phyloP scores from a whole-genome alignment of 2,113 vertebrate genomes.

The Perognathus longimembris region DNA sequence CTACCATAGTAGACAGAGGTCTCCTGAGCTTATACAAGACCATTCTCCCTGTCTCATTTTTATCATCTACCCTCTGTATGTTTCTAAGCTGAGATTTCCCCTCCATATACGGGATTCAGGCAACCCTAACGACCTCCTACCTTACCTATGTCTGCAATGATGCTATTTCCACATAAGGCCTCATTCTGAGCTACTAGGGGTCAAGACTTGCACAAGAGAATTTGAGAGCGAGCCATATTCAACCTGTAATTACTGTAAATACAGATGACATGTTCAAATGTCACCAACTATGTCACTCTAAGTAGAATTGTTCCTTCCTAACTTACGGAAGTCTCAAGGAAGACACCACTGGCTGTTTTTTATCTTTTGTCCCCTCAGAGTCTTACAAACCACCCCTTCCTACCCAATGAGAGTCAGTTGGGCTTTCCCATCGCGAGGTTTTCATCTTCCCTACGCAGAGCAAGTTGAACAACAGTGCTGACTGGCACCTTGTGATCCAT shows the following conservation, averaged over 20 bases:
- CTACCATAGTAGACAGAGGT: too few species aligned
- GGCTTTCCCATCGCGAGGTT: not conserved
- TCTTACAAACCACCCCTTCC: not conserved
- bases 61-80: not conserved
- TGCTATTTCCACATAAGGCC: not conserved
- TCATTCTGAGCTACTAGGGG: not conserved
- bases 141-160: not conserved
- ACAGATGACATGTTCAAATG: not conserved
- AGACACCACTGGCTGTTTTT: not conserved
- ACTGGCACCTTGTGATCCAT: not conserved
- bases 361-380: not conserved
- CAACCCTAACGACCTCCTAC: not conserved
- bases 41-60: not conserved
- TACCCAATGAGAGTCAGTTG: not conserved
- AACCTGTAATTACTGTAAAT: not conserved
- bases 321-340: not conserved
- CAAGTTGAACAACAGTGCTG: not conserved
- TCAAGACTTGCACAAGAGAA: not conserved
- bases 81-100: not conserved
- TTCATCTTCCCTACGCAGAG: not conserved
- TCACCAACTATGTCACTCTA: not conserved
- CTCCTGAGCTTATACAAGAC: not conserved
- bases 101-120: not conserved
- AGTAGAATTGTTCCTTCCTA: not conserved
- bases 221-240: not conserved